Percentiles rank a stretch among this genome's conserved stretches.
Conservation (phyloP, 2,888 invertebrate genomes). For the Apamea sordens region DNA sequence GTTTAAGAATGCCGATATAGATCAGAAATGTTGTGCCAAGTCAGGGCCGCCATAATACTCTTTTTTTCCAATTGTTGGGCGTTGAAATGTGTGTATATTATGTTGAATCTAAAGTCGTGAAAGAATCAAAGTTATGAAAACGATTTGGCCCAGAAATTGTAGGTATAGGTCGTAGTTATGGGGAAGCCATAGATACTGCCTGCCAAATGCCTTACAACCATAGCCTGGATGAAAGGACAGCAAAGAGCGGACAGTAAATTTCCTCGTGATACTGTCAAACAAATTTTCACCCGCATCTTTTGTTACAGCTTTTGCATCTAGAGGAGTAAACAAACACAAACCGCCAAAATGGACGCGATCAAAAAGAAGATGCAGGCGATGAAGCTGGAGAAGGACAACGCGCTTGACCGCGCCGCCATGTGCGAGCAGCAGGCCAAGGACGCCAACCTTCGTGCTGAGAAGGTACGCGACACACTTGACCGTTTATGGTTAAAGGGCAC, state of each 20-base stretch:
- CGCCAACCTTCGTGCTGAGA: conserved; percentile 96
- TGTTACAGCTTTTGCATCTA: conserved; percentile 81
- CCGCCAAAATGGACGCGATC: conserved; percentile 99
- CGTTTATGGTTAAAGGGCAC: conserved; percentile 66
- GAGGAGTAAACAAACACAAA: conserved; percentile 85
- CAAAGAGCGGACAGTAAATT: neutral
- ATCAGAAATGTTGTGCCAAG: conserved; percentile 2
- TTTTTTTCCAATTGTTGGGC: conserved; percentile 6
- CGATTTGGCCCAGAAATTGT: neutral
- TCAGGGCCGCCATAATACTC: neutral
- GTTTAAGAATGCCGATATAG: conserved; percentile 16
- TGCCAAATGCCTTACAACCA: neutral
- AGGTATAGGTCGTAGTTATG: neutral
- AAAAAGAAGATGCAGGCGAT: conserved; percentile 99
- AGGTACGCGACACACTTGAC: conserved; percentile 87
- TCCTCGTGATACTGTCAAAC: neutral
- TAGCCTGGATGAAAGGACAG: neutral
- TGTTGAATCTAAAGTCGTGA: neutral
- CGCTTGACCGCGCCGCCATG: conserved; percentile 98
- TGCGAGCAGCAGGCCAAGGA: conserved; percentile 99
- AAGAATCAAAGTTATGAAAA: neutral
- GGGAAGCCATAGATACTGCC: neutral
- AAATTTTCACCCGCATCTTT: conserved; percentile 21
- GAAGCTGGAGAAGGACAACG: conserved; percentile 99
- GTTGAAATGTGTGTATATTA: neutral